These are phyloP conservation scores for Dasyurus viverrinus DNA, from an alignment of 2,113 vertebrate genomes.

Conservation along the genomic window DNA sequence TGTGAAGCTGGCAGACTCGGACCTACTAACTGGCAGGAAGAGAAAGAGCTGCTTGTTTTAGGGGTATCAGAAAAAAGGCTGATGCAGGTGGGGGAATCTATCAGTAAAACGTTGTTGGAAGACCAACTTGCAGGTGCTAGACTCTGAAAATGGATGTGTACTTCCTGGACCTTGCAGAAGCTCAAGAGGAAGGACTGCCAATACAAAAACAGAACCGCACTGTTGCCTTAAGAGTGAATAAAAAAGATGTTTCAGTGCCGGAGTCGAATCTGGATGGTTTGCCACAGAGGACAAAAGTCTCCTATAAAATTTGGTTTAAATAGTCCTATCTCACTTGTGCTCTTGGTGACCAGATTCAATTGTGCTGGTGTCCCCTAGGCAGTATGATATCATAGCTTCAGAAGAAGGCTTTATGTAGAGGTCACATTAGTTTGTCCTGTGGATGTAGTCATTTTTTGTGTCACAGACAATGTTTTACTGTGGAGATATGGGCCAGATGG, in stretches of 20 bases:
- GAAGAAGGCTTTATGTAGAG: conserved; percentile 90
- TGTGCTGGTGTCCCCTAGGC: conserved; percentile 88
- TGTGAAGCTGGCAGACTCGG: conserved; percentile 79
- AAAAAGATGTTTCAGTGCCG: conserved; percentile 91
- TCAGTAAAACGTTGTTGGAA: conserved; percentile 80
- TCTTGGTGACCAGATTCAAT: conserved; percentile 89
- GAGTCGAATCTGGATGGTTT: conserved; percentile 86
- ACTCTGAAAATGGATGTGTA: conserved; percentile 76
- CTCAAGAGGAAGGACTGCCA: conserved; percentile 80
- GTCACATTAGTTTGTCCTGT: conserved; percentile 89
- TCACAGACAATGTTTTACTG: conserved; percentile 91
- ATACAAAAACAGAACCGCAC: conserved; percentile 79
- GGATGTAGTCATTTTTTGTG: conserved; percentile 91
- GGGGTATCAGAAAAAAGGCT: conserved; percentile 56
- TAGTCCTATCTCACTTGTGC: conserved; percentile 89
- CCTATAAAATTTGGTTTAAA: conserved; percentile 88
- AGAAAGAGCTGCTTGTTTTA: conserved; percentile 84
- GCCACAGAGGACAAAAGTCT: conserved; percentile 88
- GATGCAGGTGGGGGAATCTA: conserved; percentile 83
- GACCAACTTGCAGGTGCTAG: conserved; percentile 84
- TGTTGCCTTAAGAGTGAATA: conserved; percentile 86
- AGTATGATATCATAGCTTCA: conserved; percentile 91
- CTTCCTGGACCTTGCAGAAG: conserved; percentile 84
- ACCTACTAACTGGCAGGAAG: conserved; percentile 80
- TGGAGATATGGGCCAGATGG: conserved; percentile 91